Base-by-base conservation (phyloP, 2,888 invertebrate genomes). In the Ptychoptera albimana region DNA sequence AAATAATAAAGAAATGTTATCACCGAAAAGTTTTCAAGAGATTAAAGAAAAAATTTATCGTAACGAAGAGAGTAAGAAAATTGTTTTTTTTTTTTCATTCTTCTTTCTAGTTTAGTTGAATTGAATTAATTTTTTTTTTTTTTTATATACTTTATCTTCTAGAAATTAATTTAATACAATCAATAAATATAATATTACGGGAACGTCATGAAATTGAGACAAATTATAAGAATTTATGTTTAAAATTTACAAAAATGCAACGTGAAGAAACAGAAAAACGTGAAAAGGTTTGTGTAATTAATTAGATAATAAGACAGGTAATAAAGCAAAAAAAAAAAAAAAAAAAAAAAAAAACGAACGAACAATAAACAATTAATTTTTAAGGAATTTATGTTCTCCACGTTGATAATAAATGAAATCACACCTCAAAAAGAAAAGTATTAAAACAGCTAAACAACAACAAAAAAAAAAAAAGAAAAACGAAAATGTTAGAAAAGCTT, bases 141-240 rank as follows among this genome's bases (percentile, higher is more conserved):
- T 9, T 36, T 42, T 29, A 16, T 32, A 9, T 34, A 16, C 8
- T 32, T 12, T 40, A 6, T 37, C 37, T 43, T 43, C 23, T n/a
- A 46, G 46, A 46, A 46, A 46, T 46, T 38, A 40, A 44, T 44
- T 37, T 46, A 12, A 41, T 46, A 14, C 36, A 37, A 23, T 31
- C 35, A 38, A 44, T 46, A 12, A 46, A 46, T 39, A 42, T 12
- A 12, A 41, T 46, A 8, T 39, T 46, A 35, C 44, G 44, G 41
- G 46, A 46, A 23, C 41, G 44, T 12, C 46, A 46, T 42, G 46
- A 46, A 23, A 46, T 46, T 39, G 46, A 46, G 16, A 29, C 46
- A 30, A 46, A 46, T 42, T 46, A 44, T 29, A 46, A 46, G 29
- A 37, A 41, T 39, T 41, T 46, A 15, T 36, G 44, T 36, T 10